Percentiles rank a stretch among this genome's conserved stretches.
phyloP scores from a whole-genome alignment of 2,888 invertebrate genomes.

The Cataglyphis livida region DNA sequence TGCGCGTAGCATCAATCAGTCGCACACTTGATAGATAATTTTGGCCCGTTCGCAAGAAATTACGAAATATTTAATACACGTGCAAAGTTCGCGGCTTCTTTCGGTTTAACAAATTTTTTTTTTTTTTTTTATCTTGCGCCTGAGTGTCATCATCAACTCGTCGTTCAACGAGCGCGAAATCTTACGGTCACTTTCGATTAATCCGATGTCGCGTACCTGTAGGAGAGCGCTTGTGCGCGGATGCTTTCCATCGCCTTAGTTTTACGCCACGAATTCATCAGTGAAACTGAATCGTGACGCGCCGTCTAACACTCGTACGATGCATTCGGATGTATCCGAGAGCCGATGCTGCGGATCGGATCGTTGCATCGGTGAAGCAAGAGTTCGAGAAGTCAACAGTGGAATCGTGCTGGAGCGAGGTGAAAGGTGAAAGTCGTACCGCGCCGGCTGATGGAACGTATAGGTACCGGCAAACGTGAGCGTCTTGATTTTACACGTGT shows the following conservation, averaged over 20 bases:
- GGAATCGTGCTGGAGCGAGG: conserved; percentile 79
- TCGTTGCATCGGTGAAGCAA: conserved; percentile 51
- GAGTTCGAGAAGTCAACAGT: conserved; percentile 78
- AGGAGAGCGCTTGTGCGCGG: conserved; percentile 31
- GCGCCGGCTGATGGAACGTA: conserved; percentile 21
- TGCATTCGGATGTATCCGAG: conserved; percentile 1
- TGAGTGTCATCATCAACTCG: conserved; percentile 25
- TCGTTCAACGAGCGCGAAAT: conserved; percentile 42
- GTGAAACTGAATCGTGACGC: conserved; percentile 77
- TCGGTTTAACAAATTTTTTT: background rate
- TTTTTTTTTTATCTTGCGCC: background rate
- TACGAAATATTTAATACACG: background rate
- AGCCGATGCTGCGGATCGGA: conserved; percentile 25
- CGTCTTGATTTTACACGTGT: conserved; percentile 32
- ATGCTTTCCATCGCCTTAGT: conserved; percentile 66
- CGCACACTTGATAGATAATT: conserved; percentile 16
- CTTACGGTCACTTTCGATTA: conserved; percentile 56
- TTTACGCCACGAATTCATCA: conserved; percentile 43
- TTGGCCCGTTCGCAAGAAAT: background rate
- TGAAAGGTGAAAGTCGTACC: conserved; percentile 85
- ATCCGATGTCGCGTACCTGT: conserved; percentile 36
- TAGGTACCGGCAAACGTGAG: background rate
- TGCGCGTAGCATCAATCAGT: conserved; percentile 9
- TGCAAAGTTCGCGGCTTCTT: conserved; percentile 11
- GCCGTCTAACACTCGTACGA: conserved; percentile 17